These are phyloP conservation scores for Acropora yongei DNA, from an alignment of 64 coral and sea anemone species.

Conservation along the genomic window DNA sequence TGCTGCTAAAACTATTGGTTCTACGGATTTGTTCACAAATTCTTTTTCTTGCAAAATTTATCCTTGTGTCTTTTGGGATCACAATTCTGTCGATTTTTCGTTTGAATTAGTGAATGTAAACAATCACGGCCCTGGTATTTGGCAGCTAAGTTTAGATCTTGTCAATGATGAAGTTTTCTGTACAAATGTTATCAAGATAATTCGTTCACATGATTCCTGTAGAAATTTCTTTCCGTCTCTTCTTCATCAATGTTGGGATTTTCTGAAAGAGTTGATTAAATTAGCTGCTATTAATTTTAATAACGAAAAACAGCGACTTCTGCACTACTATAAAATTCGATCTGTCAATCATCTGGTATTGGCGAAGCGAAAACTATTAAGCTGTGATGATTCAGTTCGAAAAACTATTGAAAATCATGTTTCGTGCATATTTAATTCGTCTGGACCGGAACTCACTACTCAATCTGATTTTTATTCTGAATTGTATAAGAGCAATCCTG, in stretches of 20 bases:
- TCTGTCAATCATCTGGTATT: not conserved
- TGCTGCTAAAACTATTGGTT: not conserved
- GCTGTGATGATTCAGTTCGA: not conserved
- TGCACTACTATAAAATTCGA: not conserved
- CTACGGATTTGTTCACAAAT: not conserved
- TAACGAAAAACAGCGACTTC: not conserved
- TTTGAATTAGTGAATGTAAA: not conserved
- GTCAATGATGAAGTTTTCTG: not conserved
- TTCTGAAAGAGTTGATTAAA: not conserved
- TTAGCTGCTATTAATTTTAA: not conserved
- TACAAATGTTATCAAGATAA: too few species aligned
- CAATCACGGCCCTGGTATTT: not conserved
- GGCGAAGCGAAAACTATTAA: not conserved
- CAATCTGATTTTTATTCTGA: too few species aligned
- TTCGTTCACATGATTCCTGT: not conserved
- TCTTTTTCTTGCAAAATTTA: not conserved
- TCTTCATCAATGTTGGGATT: not conserved
- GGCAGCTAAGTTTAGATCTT: not conserved
- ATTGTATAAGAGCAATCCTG: too few species aligned
- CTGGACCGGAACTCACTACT: too few species aligned
- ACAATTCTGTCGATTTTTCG: not conserved
- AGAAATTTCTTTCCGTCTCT: not conserved
- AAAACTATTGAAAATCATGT: not conserved
- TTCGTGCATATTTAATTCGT: too few species aligned
- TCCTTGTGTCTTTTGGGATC: slow-evolving; percentile 43